Evolutionary conservation across 1,140 invertebrate genomes (phyloP).

Genomic region (Leucophenga varia): DNA sequence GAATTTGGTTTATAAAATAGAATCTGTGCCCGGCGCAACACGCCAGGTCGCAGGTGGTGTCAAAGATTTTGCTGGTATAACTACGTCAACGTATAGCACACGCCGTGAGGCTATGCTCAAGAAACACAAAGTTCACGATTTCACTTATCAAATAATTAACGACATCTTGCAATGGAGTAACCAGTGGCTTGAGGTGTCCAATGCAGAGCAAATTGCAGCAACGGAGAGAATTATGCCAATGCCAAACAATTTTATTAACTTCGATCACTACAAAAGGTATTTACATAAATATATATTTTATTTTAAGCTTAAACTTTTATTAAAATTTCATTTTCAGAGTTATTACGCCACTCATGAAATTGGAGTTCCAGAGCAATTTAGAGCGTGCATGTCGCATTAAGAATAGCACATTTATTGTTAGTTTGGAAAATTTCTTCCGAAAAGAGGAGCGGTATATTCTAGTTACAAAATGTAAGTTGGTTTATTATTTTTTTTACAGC

Average conservation of each 20-base stretch:
- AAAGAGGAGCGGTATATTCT: constrained; percentile 20
- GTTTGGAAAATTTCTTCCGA: constrained; percentile 2
- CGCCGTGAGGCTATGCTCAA: constrained; percentile 21
- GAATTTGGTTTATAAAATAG: no score
- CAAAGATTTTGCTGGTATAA: no score
- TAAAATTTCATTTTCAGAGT: constrained; percentile 20
- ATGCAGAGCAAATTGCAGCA: constrained; percentile 22
- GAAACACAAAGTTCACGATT: constrained; percentile 13
- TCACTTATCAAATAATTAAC: constrained; percentile 21
- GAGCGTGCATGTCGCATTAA: constrained; percentile 26
- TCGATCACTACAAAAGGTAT: constrained; percentile 39
- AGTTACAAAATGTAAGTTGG: constrained; percentile 23
- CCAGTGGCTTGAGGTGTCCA: constrained; percentile 30
- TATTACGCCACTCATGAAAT: constrained; percentile 39
- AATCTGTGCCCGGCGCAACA: no score
- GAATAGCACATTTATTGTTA: constrained; percentile 11
- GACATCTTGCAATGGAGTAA: constrained; percentile 38
- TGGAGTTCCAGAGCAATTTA: constrained; percentile 35
- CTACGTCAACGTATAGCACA: no score
- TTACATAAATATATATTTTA: background rate
- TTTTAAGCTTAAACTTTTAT: background rate
- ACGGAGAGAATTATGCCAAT: constrained; percentile 31
- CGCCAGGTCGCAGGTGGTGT: no score
- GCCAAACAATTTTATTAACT: constrained; percentile 27
- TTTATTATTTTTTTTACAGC: background rate